Evolutionary conservation across 2,113 vertebrate genomes (phyloP).

Genomic region (Abramis brama): DNA sequence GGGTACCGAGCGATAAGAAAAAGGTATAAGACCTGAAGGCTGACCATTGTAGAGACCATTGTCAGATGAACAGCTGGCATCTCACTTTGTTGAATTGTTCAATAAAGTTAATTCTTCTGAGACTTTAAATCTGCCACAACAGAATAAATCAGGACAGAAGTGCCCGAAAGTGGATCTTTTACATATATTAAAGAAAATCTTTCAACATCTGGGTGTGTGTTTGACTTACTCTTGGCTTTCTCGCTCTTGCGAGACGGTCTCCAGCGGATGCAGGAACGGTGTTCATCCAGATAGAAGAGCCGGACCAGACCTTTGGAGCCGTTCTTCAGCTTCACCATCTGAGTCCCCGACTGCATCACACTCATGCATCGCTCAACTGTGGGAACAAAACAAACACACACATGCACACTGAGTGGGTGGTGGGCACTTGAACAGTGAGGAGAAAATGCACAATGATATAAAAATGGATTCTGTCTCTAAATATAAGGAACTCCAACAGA

Average conservation of each 20-base stretch:
- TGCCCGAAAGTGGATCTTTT: background rate
- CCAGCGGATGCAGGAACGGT: conserved; percentile 95
- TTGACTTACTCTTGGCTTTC: conserved; percentile 93
- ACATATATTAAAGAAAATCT: background rate
- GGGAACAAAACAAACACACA: conserved; percentile 52
- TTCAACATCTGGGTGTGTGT: background rate
- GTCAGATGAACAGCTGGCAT: too few relatives aligned
- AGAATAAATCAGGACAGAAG: too few relatives aligned
- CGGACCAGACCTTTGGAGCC: conserved; percentile 94
- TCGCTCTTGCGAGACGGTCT: conserved; percentile 95
- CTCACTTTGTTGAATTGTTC: too few relatives aligned
- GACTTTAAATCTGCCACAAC: too few relatives aligned
- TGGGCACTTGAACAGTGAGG: conserved; percentile 5
- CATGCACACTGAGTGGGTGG: conserved; percentile 49
- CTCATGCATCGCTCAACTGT: conserved; percentile 90
- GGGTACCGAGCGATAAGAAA: too few relatives aligned
- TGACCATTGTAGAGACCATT: too few relatives aligned
- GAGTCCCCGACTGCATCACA: conserved; percentile 99
- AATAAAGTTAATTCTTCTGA: too few relatives aligned
- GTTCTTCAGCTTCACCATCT: conserved; percentile 98
- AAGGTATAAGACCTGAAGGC: too few relatives aligned
- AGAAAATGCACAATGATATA: background rate
- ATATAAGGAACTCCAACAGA: conserved; percentile 6
- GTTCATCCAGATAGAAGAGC: conserved; percentile 98
- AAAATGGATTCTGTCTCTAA: conserved; percentile 23